Base-by-base conservation (phyloP, 2,888 invertebrate genomes). In the Saturnia japonica region DNA sequence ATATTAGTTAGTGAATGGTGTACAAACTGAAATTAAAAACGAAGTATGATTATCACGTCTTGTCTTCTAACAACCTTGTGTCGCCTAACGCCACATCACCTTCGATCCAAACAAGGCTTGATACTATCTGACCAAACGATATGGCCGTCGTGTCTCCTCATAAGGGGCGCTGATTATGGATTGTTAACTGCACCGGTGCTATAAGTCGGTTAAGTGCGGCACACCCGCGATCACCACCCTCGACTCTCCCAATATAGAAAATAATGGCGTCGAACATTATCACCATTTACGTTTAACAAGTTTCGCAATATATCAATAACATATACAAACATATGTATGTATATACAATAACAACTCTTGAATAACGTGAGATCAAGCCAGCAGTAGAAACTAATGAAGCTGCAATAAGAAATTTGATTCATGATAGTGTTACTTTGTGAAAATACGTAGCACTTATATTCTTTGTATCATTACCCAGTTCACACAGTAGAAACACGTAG, bases 221-320 rank as follows among this genome's bases (percentile, higher is more conserved):
- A 79, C 79, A 82, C 77, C 79, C 74, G 75, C 78, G 83, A 82
- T 78, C 80, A 82, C 74, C 73, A 73, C 72, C 72, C 76, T 82
- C 75, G 77, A 88, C 75, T 87, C 89, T 82, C 89, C 87, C 76
- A 80, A 88, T 85, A 89, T 77, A 89, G 91, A 68, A 77, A 76
- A 74, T 79, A 79, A 82, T 78, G 82, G 81, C 84, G 85, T 78
- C 78, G 80, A 79, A 83, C 84, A 86, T 86, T 88, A 87, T 82
- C 79, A 77, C 89, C 89, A 74, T 80, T 74, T 74, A 75, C 43
- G 54, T 62, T 9, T 54, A 54, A 54, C 54, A 54, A 22, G 54
- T 54, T 22, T 54, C 11, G 54, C 54, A 54, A 54, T 22, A n/a
- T 54, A 22, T 11, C 9, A 54, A n/a, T 54, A 22, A 54, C 22